Evolutionary conservation across 2,113 vertebrate species (phyloP), one percentile per base, ranked within the genome.

Genomic region (Malurus cyaneus): DNA sequence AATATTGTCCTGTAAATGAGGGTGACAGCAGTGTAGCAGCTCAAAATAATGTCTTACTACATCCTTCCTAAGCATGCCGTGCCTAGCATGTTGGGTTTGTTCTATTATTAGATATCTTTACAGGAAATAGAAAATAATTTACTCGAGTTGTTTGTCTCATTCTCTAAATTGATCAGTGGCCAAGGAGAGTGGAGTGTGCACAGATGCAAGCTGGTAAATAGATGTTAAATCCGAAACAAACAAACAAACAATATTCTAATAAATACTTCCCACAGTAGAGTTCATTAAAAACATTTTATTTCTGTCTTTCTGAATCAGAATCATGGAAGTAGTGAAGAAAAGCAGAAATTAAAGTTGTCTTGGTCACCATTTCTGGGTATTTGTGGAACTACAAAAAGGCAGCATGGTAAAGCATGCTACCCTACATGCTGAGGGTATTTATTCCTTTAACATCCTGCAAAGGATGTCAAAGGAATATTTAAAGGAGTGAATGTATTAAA

Each of bases 51-150:
- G 56, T 59, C 36, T 81, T 26, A 36, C 82, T 67, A 8, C n/a
- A 42, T 57, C 41, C 59, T 77, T 49, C 53, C 53, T 77, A 62
- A 86, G 62, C 34, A 29, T 17, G 19, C 26, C 23, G 19, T 76
- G 39, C 59, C 57, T 72, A 64, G 36, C 42, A 73, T 29, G 12
- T 88, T 52, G 42, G 31, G 28, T 32, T 66, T 77, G 67, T 50
- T 86, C 54, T 83, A 49, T 80, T 94, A 62, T 76, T 89, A 79
- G 70, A 8, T 26, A 36, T 54, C 62, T 92, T 64, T 93, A 57
- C 71, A 90, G 82, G 82, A 94, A 95, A 83, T 62, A 82, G 50
- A 34, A 95, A 87, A 65, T 67, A 67, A 67, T 87, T 88, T 86
- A 57, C 46, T 85, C 24, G 25, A 65, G 50, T 65, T 88, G 53